phyloP scores from a whole-genome alignment of 23 tunicate genomes.

The Botrylloides violaceus region DNA sequence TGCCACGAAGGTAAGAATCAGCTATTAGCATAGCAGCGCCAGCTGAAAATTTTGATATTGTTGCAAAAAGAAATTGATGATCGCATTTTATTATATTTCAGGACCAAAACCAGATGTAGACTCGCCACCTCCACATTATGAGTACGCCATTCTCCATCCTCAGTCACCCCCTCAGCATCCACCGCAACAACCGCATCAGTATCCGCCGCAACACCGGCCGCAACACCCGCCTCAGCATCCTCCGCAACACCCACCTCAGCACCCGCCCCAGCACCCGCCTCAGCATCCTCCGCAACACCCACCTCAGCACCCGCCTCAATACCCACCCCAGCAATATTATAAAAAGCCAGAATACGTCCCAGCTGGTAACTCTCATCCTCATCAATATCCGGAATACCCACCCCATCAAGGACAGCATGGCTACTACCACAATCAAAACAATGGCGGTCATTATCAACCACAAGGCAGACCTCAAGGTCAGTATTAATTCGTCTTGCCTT shows the following conservation, averaged over 20 bases:
- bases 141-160: not conserved
- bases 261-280: not conserved
- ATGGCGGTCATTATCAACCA: not conserved
- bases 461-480: not conserved
- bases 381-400: not conserved
- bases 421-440: not conserved
- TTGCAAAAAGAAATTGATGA: too few species aligned
- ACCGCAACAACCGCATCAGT: not conserved
- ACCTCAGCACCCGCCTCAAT: not conserved
- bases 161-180: not conserved
- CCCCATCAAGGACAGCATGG: not conserved
- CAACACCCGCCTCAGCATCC: not conserved
- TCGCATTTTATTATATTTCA: too few species aligned
- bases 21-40: too few species aligned
- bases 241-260: not conserved
- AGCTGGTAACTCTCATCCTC: not conserved
- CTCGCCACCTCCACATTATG: conserved; percentile 2
- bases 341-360: not conserved
- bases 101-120: not conserved
- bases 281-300: not conserved
- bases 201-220: not conserved
- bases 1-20: too few species aligned
- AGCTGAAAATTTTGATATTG: too few species aligned
- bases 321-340: not conserved
- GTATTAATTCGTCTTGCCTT: too few species aligned